phyloP scores from a whole-genome alignment of 2,797 vertebrate species.

The Brachymystax lenok region DNA sequence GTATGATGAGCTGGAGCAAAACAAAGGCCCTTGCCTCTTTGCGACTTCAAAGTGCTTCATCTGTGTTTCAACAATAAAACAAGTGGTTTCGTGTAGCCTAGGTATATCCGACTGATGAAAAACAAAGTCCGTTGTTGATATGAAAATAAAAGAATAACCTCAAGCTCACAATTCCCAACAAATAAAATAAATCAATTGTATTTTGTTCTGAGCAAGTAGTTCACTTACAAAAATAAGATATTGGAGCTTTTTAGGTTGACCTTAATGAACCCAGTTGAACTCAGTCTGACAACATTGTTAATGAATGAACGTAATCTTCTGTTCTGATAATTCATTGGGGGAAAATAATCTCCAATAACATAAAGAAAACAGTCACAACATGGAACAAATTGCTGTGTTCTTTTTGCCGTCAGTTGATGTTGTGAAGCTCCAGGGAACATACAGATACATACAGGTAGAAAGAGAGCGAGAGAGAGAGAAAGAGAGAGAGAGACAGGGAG shows the following conservation, averaged over 20 bases:
- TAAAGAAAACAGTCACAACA: conserved; percentile 4
- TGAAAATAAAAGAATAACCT: neutral
- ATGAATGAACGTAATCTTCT: neutral
- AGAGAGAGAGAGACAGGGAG: neutral
- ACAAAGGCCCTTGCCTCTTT: neutral
- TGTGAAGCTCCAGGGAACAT: conserved; percentile 8
- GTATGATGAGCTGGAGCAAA: neutral
- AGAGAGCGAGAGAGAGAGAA: neutral
- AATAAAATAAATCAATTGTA: neutral
- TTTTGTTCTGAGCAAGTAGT: neutral
- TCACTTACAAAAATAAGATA: neutral
- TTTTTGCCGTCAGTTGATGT: conserved; percentile 30
- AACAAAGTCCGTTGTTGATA: neutral
- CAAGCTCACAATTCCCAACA: neutral
- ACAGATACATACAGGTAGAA: conserved; percentile 24
- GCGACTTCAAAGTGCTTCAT: neutral
- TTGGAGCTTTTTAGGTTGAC: neutral
- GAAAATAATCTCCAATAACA: neutral
- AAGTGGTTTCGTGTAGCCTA: neutral
- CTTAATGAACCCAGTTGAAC: neutral
- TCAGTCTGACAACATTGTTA: neutral
- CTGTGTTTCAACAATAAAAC: neutral
- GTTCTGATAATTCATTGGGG: neutral
- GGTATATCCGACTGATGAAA: neutral
- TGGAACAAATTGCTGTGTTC: conserved; percentile 24